A percentile compares a stretch with the other conserved stretches of the same genome.
Evolutionary conservation across 2,797 vertebrate genomes (phyloP).

Genomic region (Chromis chromis): DNA sequence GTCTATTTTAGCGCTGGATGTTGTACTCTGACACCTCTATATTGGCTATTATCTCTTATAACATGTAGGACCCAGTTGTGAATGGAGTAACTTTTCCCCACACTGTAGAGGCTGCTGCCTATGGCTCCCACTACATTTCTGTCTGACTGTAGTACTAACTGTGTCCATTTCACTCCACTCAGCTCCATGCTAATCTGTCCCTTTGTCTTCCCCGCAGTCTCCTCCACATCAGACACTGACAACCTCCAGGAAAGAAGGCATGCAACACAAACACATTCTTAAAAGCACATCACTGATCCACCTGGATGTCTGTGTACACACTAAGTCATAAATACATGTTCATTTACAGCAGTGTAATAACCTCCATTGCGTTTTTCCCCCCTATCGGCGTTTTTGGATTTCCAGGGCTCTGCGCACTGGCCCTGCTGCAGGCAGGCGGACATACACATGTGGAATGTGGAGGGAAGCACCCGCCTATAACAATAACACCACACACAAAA

Average conservation of each 20-base stretch:
- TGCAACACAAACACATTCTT: constrained; percentile 24
- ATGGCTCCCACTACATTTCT: background rate
- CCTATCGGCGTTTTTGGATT: constrained; percentile 15
- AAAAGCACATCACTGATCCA: constrained; percentile 19
- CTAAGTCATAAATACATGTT: background rate
- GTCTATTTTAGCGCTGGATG: background rate
- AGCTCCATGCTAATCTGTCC: constrained; percentile 53
- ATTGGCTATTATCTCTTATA: background rate
- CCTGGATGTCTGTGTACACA: background rate
- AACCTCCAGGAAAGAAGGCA: constrained; percentile 39
- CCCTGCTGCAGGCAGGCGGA: constrained; percentile 42
- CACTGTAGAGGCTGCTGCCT: background rate
- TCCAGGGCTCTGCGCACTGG: constrained; percentile 56
- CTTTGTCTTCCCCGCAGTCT: constrained; percentile 61
- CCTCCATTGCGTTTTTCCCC: constrained; percentile 1
- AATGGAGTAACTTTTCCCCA: background rate
- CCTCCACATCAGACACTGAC: constrained; percentile 44
- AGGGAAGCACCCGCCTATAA: constrained; percentile 67
- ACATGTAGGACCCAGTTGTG: background rate
- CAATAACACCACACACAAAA: constrained; percentile 61
- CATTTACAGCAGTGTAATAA: background rate
- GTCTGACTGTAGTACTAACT: background rate
- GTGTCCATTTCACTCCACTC: constrained; percentile 37
- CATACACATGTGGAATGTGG: constrained; percentile 75
- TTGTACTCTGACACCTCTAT: background rate